Evolutionary conservation across 1,140 invertebrate genomes (phyloP), one percentile per base, ranked within the genome.

Genomic region (Hyles euphorbiae): DNA sequence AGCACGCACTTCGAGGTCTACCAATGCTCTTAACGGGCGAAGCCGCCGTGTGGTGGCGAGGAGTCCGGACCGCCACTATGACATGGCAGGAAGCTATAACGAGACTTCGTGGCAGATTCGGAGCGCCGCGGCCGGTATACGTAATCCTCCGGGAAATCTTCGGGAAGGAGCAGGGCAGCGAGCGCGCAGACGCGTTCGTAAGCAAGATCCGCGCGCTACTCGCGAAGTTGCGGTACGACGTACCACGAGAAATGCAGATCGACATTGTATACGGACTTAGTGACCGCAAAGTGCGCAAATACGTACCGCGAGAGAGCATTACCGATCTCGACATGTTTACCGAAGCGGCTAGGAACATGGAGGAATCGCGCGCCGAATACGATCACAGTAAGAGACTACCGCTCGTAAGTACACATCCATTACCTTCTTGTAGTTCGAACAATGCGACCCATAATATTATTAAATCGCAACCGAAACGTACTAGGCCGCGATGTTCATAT

Each of bases 251-350:
- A 22, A 34, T 46, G 44, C 48, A 58, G 43, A 3, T 70, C 8
- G 69, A 72, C 46, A 72, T 74, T 34, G 53, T 67, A 10, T 70
- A 70, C 48, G 59, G 61, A 1, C 46, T 72, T 22, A 11, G 65
- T 9, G n/a, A 61, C 40, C 47, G 47, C 2, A 49, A 49, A 32
- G 50, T 59, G 3, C 34, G 53, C 9, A 56, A 46, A 46, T 44
- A 44, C 3, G 22, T 56, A 11, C 45, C 54, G 8, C 11, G 54
- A 46, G 54, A 56, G 33, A 8, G 9, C 4, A 44, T 56, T 5
- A 47, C 2, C 33, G 32, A 33, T 11, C 46, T 56, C 34, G 54
- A 56, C 46, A n/a, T 22, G 2, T 44, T 56, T 11, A 56, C 47
- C 6, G 54, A 56, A 34, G 47, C n/a, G 33, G 43, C 54, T 10